These are phyloP conservation scores for Plemyria rubiginata DNA, from an alignment of 2,888 invertebrate genomes.

Conservation along the genomic window DNA sequence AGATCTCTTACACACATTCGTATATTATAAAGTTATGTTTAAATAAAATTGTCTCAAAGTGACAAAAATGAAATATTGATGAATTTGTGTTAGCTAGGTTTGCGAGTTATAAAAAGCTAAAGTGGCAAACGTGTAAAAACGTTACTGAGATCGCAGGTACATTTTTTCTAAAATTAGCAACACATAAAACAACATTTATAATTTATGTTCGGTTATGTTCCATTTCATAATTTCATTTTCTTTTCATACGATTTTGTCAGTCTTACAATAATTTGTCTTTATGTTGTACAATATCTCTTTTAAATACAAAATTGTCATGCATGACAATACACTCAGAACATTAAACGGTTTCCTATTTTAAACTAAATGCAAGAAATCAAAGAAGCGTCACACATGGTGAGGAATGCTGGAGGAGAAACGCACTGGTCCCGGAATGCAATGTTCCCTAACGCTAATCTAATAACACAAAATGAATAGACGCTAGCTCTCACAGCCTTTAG, in stretches of 20 bases:
- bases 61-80: slow-evolving; percentile 15
- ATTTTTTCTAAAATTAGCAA: neutral
- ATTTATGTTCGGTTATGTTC: slow-evolving; percentile 2
- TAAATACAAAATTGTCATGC: slow-evolving; percentile 7
- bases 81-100: too few relatives aligned
- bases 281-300: slow-evolving; percentile 24
- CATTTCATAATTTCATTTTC: slow-evolving; percentile 4
- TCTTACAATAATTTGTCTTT: slow-evolving; percentile 32
- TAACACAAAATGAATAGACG: slow-evolving; percentile 33
- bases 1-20: slow-evolving; percentile 8
- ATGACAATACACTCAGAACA: slow-evolving; percentile 15
- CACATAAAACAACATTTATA: neutral
- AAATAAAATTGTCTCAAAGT: slow-evolving; percentile 14
- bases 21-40: neutral
- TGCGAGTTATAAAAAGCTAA: neutral
- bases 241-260: slow-evolving; percentile 22
- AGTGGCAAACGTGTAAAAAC: slow-evolving; percentile 5
- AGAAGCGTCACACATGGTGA: slow-evolving; percentile 13
- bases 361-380: slow-evolving; percentile 24
- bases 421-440: slow-evolving; percentile 33
- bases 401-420: slow-evolving; percentile 15
- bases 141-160: slow-evolving; percentile 1
- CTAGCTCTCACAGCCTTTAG: slow-evolving; percentile 36
- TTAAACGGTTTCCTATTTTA: slow-evolving; percentile 1
- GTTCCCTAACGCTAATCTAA: slow-evolving; percentile 34